Evolutionary conservation across 2,113 vertebrate species (phyloP).

Genomic region (Eonycteris spelaea): DNA sequence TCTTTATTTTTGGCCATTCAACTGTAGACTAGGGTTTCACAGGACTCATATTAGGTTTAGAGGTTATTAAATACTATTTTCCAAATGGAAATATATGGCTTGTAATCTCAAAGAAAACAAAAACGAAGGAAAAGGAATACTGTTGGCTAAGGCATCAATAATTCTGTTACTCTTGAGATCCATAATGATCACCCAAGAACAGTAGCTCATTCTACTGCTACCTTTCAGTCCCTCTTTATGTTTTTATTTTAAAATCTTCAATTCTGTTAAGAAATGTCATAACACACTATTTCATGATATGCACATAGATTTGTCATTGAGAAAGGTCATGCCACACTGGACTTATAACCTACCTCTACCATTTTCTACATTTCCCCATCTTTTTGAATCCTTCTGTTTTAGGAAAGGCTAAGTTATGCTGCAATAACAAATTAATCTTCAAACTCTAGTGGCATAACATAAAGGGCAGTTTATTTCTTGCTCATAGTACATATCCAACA

Average conservation of each 20-base stretch:
- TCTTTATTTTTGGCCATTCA: constrained; percentile 66
- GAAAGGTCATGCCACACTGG: not conserved
- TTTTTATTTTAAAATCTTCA: constrained; percentile 55
- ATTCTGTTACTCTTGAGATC: constrained; percentile 41
- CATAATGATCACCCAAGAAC: constrained; percentile 25
- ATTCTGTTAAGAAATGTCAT: constrained; percentile 40
- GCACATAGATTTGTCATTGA: not conserved
- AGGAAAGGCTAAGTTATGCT: not conserved
- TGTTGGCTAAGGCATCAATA: constrained; percentile 30
- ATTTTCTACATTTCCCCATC: not conserved
- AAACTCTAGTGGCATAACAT: not conserved
- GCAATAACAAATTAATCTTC: constrained; percentile 19
- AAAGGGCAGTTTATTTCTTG: constrained; percentile 10
- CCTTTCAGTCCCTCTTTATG: constrained; percentile 19
- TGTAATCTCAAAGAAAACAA: constrained; percentile 53
- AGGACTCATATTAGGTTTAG: constrained; percentile 54
- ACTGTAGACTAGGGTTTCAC: constrained; percentile 39
- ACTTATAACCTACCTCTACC: not conserved
- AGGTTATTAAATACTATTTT: constrained; percentile 68
- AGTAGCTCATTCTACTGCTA: not conserved
- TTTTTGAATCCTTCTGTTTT: not conserved
- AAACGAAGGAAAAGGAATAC: constrained; percentile 30
- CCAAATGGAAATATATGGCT: constrained; percentile 60
- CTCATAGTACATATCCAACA: not conserved
- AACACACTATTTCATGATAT: not conserved